phyloP scores from a whole-genome alignment of 1,140 invertebrate genomes.

The Catajapyx aquilonaris region DNA sequence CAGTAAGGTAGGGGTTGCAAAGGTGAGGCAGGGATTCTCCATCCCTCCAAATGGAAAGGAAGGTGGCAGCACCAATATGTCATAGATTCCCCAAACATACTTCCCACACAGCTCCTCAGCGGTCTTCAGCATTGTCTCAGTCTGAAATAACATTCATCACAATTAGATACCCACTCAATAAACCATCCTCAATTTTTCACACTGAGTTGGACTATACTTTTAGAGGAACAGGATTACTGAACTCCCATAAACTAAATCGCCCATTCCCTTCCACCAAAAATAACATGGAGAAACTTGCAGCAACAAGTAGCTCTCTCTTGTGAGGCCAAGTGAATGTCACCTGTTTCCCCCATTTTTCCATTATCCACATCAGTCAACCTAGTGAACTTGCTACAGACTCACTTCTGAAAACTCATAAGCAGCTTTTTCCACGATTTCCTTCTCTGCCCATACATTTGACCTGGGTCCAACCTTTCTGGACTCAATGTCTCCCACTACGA shows the following conservation, averaged over 20 bases:
- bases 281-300: too few relatives aligned
- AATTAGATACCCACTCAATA: too few relatives aligned
- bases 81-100: slow-evolving; percentile 72
- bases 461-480: slow-evolving; percentile 51
- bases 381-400: too few relatives aligned
- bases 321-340: too few relatives aligned
- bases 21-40: slow-evolving; percentile 93
- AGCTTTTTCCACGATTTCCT: slow-evolving; percentile 58
- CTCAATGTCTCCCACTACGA: slow-evolving; percentile 66
- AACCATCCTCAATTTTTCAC: slow-evolving; percentile 5
- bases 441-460: slow-evolving; percentile 73
- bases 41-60: slow-evolving; percentile 90
- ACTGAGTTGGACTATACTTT: not conserved
- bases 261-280: too few relatives aligned
- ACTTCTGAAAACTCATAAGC: slow-evolving; percentile 70
- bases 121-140: slow-evolving; percentile 56
- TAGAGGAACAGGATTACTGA: too few relatives aligned
- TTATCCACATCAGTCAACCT: too few relatives aligned
- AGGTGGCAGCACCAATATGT: slow-evolving; percentile 76
- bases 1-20: slow-evolving; percentile 74
- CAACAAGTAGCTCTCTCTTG: too few relatives aligned
- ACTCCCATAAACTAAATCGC: too few relatives aligned
- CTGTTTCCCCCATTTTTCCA: too few relatives aligned
- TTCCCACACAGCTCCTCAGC: slow-evolving; percentile 63
- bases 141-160: slow-evolving; percentile 23